Evolutionary conservation across 2,797 vertebrate species (phyloP).

Genomic region (Sebastes reedi): DNA sequence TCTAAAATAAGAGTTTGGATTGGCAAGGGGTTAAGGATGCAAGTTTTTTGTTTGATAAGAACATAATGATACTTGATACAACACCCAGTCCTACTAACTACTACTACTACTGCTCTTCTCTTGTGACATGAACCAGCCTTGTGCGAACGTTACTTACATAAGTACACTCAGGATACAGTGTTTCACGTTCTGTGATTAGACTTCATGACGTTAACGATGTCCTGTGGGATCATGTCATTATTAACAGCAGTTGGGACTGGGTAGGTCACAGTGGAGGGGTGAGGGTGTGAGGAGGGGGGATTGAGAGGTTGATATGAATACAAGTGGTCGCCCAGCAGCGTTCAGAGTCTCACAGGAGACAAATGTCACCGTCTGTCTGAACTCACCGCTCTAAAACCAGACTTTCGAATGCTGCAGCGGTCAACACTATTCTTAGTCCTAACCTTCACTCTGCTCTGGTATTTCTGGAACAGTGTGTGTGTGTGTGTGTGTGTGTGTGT

Average conservation of each 20-base stretch:
- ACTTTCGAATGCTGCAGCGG: slow-evolving; percentile 62
- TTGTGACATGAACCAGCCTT: background rate
- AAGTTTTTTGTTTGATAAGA: too few relatives aligned
- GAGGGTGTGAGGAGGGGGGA: too few relatives aligned
- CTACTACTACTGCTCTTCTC: too few relatives aligned
- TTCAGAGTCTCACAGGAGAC: background rate
- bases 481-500: slow-evolving; percentile 6
- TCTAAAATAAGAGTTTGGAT: too few relatives aligned
- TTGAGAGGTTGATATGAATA: too few relatives aligned
- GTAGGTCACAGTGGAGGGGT: too few relatives aligned
- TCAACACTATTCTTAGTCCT: slow-evolving; percentile 75
- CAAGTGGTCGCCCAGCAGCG: fast-evolving
- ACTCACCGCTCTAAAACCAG: background rate
- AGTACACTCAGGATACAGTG: background rate
- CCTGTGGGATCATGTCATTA: background rate
- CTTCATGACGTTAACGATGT: background rate
- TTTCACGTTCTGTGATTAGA: background rate
- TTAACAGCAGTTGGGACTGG: background rate
- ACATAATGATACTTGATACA: too few relatives aligned
- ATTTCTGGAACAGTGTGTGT: slow-evolving; percentile 34
- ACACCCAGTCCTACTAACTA: too few relatives aligned
- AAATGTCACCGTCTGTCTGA: slow-evolving; percentile 24
- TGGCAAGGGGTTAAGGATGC: too few relatives aligned
- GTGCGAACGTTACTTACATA: background rate
- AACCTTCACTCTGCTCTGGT: slow-evolving; percentile 55